phyloP scores from a whole-genome alignment of 2,113 vertebrate species.

The Rhagologus leucostigma region DNA sequence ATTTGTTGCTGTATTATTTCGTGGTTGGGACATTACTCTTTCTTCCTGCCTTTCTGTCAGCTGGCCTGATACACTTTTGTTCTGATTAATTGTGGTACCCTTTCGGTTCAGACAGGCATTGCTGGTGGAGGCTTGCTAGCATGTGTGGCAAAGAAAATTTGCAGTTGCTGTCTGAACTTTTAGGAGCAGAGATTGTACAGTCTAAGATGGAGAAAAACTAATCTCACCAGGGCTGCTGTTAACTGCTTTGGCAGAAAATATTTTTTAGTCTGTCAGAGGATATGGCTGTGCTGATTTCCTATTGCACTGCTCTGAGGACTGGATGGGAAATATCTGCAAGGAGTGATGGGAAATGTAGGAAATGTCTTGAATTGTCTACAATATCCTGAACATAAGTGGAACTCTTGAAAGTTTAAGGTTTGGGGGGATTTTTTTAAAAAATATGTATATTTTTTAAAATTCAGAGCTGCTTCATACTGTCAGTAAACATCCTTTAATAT shows the following conservation, averaged over 20 bases:
- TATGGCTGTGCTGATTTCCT: not conserved
- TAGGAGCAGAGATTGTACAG: not conserved
- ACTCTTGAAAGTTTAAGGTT: not conserved
- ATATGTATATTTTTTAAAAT: not conserved
- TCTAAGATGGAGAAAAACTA: not conserved
- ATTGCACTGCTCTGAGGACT: not conserved
- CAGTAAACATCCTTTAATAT: not conserved
- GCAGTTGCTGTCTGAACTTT: not conserved
- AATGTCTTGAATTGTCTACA: not conserved
- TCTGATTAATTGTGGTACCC: conserved; percentile 15
- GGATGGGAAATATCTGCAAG: not conserved
- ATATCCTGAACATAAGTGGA: not conserved
- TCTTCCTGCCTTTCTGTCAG: not conserved
- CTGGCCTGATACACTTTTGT: not conserved
- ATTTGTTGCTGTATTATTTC: not conserved
- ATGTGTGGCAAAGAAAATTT: not conserved
- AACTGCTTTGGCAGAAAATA: not conserved
- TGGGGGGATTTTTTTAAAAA: not conserved
- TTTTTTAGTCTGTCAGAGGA: not conserved
- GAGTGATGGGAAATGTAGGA: not conserved
- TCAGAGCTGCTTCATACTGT: not conserved
- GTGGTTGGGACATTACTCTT: not conserved
- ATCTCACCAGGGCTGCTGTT: not conserved
- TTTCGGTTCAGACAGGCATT: not conserved
- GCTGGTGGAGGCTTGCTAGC: not conserved